phyloP scores from a whole-genome alignment of 2,888 invertebrate genomes.

The Ennomos quercinarius region DNA sequence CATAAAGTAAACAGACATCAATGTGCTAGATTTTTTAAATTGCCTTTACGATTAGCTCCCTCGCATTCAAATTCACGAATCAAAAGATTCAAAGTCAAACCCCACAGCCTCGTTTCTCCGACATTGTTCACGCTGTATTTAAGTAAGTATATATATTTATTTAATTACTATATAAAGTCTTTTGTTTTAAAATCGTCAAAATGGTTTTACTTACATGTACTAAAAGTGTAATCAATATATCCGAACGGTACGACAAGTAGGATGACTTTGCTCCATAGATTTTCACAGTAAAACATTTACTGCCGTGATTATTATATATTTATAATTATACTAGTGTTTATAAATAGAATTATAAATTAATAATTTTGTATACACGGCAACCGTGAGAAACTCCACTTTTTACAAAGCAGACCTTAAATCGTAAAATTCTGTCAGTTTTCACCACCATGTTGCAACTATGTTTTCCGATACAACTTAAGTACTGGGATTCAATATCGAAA shows the following conservation, averaged over 20 bases:
- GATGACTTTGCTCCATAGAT: not conserved
- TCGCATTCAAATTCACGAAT: conserved; percentile 16
- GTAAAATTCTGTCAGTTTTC: no score
- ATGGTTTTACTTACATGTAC: conserved; percentile 28
- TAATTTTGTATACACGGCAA: no score
- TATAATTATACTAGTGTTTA: no score
- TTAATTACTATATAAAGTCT: conserved; percentile 18
- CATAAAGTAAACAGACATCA: conserved; percentile 17
- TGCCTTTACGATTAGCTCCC: conserved; percentile 9
- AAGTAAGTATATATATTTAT: no score
- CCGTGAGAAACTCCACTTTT: no score
- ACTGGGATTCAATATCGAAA: no score
- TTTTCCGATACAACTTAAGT: no score
- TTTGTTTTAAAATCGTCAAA: conserved; percentile 32
- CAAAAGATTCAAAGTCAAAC: conserved; percentile 25
- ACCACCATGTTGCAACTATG: no score
- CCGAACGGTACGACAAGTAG: conserved; percentile 3
- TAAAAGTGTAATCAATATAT: conserved; percentile 8
- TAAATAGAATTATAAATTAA: no score
- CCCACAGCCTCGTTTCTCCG: conserved; percentile 22
- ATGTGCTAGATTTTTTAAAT: conserved; percentile 11
- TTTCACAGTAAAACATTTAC: no score
- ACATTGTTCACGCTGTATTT: conserved; percentile 20
- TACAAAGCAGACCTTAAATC: no score
- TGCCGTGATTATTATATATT: no score